Evolutionary conservation across 2,888 invertebrate genomes (phyloP).

Genomic region (Nezara viridula): DNA sequence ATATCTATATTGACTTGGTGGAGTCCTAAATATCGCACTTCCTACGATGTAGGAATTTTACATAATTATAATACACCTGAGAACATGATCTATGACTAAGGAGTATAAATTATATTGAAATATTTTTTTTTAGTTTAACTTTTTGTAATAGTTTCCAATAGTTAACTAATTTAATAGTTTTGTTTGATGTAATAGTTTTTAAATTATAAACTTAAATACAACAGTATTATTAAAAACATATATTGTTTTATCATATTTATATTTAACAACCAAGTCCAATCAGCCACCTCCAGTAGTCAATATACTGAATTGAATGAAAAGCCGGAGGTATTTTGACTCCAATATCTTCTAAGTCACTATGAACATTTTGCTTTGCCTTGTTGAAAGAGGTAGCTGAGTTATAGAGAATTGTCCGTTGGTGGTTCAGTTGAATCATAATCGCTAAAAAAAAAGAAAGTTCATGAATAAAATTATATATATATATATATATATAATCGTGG

Average conservation of each 20-base stretch:
- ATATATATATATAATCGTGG: background rate
- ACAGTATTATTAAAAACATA: conserved; percentile 66
- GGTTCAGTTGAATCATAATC: conserved; percentile 74
- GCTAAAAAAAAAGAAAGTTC: conserved; percentile 70
- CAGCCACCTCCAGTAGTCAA: conserved; percentile 78
- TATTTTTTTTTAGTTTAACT: no score
- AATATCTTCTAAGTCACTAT: conserved; percentile 70
- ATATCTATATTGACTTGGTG: no score
- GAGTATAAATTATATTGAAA: no score
- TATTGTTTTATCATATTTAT: conserved; percentile 10
- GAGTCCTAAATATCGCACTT: no score
- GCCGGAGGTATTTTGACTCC: conserved; percentile 66
- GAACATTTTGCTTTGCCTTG: conserved; percentile 74
- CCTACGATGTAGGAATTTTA: no score
- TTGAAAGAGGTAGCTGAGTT: conserved; percentile 74
- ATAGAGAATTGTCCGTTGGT: conserved; percentile 73
- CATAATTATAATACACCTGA: no score
- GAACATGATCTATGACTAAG: no score
- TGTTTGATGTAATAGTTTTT: conserved; percentile 53
- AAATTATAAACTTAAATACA: conserved; percentile 55
- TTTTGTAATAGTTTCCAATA: no score
- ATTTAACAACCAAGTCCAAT: conserved; percentile 73
- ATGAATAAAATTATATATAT: background rate
- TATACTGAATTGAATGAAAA: conserved; percentile 69
- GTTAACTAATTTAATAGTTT: no score